Evolutionary conservation across 1,140 invertebrate genomes (phyloP).

Genomic region (Paralvinella palmiformis): DNA sequence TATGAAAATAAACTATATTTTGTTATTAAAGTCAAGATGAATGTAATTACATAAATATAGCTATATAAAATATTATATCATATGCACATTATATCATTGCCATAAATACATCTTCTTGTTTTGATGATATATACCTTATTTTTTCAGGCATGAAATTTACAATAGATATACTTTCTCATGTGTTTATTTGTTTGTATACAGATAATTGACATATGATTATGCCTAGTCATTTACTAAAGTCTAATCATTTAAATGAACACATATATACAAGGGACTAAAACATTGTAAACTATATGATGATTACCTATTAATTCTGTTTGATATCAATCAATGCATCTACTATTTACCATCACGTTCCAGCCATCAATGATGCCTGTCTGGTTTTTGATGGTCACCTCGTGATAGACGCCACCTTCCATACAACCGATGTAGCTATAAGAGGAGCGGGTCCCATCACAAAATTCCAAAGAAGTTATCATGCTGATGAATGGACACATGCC

Average conservation of each 20-base stretch:
- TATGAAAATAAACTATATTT: no score
- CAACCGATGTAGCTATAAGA: constrained; percentile 63
- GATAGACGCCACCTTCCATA: constrained; percentile 62
- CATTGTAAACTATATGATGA: no score
- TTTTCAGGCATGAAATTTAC: constrained; percentile 61
- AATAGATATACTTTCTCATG: no score
- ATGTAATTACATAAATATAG: no score
- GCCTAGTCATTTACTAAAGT: no score
- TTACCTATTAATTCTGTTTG: no score
- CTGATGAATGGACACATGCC: constrained; percentile 48
- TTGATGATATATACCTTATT: not conserved
- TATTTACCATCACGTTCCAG: constrained; percentile 39
- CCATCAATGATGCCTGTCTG: constrained; percentile 61
- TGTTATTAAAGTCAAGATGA: no score
- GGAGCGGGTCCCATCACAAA: constrained; percentile 63
- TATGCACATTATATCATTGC: not conserved
- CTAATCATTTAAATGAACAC: no score
- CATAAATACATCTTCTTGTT: not conserved
- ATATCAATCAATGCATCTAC: no score
- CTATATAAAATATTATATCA: constrained; percentile 1
- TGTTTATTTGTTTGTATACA: no score
- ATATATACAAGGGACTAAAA: no score
- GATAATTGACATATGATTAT: no score
- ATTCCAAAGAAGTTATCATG: constrained; percentile 48
- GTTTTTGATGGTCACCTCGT: constrained; percentile 67